Conservation (phyloP, 2,888 invertebrate genomes). For the Drosophila tripunctata region DNA sequence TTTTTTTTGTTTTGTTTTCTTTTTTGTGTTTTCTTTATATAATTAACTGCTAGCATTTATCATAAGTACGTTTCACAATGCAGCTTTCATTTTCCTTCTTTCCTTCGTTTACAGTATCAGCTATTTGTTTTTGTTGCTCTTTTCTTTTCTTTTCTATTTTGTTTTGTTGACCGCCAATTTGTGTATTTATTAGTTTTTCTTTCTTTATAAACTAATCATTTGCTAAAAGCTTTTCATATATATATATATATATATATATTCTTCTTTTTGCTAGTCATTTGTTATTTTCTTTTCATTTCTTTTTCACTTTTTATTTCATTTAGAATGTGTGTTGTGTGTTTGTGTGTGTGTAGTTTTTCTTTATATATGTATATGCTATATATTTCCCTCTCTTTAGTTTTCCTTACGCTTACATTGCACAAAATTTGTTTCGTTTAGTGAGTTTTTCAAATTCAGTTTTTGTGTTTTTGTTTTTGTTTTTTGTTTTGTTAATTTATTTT, state of each 20-base stretch:
- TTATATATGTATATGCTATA: slow-evolving; percentile 3
- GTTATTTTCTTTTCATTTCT: background rate
- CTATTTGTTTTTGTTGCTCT: slow-evolving; percentile 25
- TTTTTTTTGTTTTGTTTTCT: slow-evolving; percentile 28
- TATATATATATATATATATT: too few species aligned
- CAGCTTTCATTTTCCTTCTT: slow-evolving; percentile 49
- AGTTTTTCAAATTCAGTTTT: slow-evolving; percentile 24
- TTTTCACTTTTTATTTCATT: slow-evolving; percentile 25
- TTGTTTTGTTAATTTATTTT: slow-evolving; percentile 32
- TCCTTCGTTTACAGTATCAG: too few species aligned
- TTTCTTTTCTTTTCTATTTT: slow-evolving; percentile 12
- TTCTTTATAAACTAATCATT: slow-evolving; percentile 51
- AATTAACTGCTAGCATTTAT: slow-evolving; percentile 71
- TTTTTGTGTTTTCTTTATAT: slow-evolving; percentile 37
- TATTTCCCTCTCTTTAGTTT: slow-evolving; percentile 7
- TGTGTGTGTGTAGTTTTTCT: slow-evolving; percentile 6
- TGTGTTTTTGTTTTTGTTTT: background rate
- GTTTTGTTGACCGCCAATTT: slow-evolving; percentile 22
- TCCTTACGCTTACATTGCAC: slow-evolving; percentile 54
- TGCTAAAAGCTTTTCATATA: slow-evolving; percentile 64
- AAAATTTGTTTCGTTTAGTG: too few species aligned
- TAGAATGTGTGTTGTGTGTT: slow-evolving; percentile 18
- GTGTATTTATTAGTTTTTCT: background rate
- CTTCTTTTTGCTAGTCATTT: slow-evolving; percentile 41
- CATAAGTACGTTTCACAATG: slow-evolving; percentile 78